Evolutionary conservation across 2,888 invertebrate species (phyloP), one percentile per base, ranked within the genome.

Genomic region (Eupithecia pulchellata): DNA sequence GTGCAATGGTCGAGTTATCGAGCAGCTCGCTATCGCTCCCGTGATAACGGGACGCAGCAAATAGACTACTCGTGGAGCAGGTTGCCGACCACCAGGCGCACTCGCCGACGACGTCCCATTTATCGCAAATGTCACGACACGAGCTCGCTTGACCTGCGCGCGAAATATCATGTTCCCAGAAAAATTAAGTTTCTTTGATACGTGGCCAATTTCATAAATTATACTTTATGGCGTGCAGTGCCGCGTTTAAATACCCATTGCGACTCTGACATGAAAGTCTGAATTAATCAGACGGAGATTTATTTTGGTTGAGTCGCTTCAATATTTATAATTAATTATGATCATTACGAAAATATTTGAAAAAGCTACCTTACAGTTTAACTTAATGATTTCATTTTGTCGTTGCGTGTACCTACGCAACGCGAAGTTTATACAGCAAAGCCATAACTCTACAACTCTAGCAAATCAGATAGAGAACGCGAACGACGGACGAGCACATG

Each of bases 1-100:
- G 87, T 87, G 88, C 88, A 89, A 84, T 81, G 84, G 81, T 79
- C 82, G 85, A 81, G 83, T 83, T 89, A 91, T 89, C 89, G 82
- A 80, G 81, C 82, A 79, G 81, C 79, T 80, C 78, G 84, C 85
- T 91, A 91, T 92, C 92, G 86, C 83, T 77, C 76, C 79, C 77
- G 75, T 87, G 89, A 92, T 92, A 92, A 91, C 90, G 87, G 88
- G 84, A 88, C 84, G 86, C 82, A 78, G 82, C 82, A 84, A 84
- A 87, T 83, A 85, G 83, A 79, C 81, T 84, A 83, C 86, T 85
- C 78, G 81, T 81, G 81, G 78, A 81, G 82, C 86, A 82, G 84
- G 87, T 86, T 83, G 86, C 86, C 85, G 86, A 80, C 85, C 83
- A 79, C 82, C 66, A 17, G 52, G 52, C 64, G 60, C 68, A 66